These are phyloP conservation scores for Cephalopholis sonnerati DNA, from an alignment of 2,113 vertebrate genomes.

Conservation along the genomic window DNA sequence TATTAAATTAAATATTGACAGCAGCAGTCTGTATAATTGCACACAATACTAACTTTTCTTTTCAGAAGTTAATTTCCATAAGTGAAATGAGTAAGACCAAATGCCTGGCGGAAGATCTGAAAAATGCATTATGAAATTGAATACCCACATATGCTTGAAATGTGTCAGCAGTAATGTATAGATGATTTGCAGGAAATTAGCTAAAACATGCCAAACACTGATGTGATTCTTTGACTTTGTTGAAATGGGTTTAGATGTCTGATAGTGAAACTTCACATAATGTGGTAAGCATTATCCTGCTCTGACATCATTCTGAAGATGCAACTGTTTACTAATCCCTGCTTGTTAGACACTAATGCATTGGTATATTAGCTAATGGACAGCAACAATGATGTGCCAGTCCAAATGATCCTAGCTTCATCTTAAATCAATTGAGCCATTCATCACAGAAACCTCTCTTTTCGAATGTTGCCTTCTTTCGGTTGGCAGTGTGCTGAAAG, in stretches of 20 bases:
- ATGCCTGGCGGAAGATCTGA: background rate
- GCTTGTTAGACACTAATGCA: slow-evolving; percentile 44
- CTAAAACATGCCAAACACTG: background rate
- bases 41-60: background rate
- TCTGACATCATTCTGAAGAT: slow-evolving; percentile 20
- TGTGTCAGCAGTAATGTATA: background rate
- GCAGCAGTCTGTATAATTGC: background rate
- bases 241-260: background rate
- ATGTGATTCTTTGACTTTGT: background rate
- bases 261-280: background rate
- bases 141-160: background rate
- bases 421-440: slow-evolving; percentile 7
- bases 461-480: background rate
- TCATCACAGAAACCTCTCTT: background rate
- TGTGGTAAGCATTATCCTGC: slow-evolving; percentile 16
- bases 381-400: background rate
- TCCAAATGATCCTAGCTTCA: slow-evolving; percentile 10
- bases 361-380: slow-evolving; percentile 27
- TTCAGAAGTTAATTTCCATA: background rate
- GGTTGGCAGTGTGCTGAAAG: background rate
- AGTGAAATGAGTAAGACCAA: background rate
- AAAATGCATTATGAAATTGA: background rate
- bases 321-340: slow-evolving; percentile 22
- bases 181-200: background rate
- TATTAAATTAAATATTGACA: too few relatives aligned